Evolutionary conservation across 2,888 invertebrate genomes (phyloP).

Genomic region (Perithous albicinctus): DNA sequence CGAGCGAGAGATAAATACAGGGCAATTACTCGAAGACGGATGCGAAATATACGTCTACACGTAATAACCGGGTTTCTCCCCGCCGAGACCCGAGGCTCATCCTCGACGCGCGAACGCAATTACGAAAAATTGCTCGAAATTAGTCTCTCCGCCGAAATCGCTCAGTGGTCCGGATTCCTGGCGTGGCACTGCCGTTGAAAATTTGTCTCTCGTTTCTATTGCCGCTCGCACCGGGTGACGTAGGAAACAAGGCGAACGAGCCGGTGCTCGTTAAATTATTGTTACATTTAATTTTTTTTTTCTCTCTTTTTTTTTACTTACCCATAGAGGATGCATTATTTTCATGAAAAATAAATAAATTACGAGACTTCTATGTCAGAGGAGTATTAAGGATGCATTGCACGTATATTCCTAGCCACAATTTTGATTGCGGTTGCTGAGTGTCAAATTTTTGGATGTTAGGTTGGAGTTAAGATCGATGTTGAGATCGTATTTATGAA

Average conservation of each 20-base stretch:
- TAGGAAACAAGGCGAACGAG: constrained; percentile 44
- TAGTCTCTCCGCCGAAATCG: constrained; percentile 64
- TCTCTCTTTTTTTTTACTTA: not conserved
- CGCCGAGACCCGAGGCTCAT: constrained; percentile 8
- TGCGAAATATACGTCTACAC: constrained; percentile 51
- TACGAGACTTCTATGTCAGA: too few species aligned
- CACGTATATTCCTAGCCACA: too few species aligned
- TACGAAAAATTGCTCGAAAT: constrained; percentile 70
- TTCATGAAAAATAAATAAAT: too few species aligned
- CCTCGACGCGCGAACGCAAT: constrained; percentile 45
- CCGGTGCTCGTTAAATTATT: constrained; percentile 44
- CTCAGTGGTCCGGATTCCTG: constrained; percentile 52
- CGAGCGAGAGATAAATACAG: constrained; percentile 50
- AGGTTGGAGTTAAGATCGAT: too few species aligned
- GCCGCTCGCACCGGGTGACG: constrained; percentile 2
- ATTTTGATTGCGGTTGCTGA: too few species aligned
- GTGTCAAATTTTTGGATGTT: too few species aligned
- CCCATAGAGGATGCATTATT: too few species aligned
- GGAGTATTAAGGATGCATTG: too few species aligned
- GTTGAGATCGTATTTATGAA: too few species aligned
- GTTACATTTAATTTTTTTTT: constrained; percentile 19
- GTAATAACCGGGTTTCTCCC: constrained; percentile 59
- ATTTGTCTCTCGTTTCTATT: constrained; percentile 34
- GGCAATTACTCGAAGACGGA: constrained; percentile 58
- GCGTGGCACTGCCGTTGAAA: constrained; percentile 30